Conservation (phyloP, 1,140 invertebrate genomes). For the Lepidurus arcticus region DNA sequence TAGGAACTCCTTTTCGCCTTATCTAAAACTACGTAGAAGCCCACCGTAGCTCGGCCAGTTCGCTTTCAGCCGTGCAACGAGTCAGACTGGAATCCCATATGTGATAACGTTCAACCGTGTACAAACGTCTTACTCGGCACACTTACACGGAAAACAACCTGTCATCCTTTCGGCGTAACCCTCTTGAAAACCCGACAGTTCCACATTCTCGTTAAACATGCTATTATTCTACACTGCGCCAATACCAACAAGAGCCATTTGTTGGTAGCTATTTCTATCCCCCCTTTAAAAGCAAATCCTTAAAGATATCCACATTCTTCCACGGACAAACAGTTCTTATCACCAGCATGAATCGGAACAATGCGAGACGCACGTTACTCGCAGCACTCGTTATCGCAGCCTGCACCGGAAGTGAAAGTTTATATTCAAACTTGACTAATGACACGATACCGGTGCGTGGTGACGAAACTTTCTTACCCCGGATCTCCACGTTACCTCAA, state of each 20-base stretch:
- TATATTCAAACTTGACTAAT: background rate
- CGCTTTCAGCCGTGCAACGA: background rate
- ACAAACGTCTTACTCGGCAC: background rate
- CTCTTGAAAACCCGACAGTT: background rate
- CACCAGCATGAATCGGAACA: background rate
- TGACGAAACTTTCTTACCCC: background rate
- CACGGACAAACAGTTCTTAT: background rate
- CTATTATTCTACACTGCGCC: background rate
- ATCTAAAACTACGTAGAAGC: background rate
- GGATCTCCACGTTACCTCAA: background rate
- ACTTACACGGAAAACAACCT: background rate
- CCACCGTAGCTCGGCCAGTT: background rate
- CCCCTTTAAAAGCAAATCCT: background rate
- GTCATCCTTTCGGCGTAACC: background rate
- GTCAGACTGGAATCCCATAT: background rate
- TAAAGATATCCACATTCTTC: background rate
- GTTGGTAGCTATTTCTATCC: slow-evolving; percentile 10
- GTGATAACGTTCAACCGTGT: background rate
- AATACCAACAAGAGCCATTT: slow-evolving; percentile 2
- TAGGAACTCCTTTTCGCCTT: background rate
- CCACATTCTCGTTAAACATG: background rate
- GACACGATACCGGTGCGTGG: background rate
- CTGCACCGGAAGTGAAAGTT: slow-evolving; percentile 1
- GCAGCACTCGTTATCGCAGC: background rate
- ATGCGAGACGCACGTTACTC: background rate